Evolutionary conservation across 2,113 vertebrate genomes (phyloP).

Genomic region (Chinchilla lanigera): DNA sequence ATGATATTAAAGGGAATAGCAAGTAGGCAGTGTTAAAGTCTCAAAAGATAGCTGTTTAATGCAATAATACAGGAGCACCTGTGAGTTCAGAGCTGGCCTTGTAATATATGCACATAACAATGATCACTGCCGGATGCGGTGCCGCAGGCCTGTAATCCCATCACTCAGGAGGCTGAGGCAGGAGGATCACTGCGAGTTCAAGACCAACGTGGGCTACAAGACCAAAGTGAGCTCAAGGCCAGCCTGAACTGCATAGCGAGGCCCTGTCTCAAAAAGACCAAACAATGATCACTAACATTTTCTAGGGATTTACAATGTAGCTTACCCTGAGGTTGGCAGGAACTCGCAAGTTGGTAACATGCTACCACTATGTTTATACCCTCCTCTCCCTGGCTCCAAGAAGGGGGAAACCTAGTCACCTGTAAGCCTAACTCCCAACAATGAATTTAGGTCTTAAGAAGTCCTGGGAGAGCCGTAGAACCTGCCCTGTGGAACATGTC

Average conservation of each 20-base stretch:
- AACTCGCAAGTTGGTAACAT: neutral
- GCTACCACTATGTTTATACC: neutral
- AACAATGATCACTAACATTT: neutral
- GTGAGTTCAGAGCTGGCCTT: neutral
- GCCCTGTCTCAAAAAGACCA: too few species aligned
- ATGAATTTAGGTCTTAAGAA: neutral
- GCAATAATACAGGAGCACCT: neutral
- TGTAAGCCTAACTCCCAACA: neutral
- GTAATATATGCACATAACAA: neutral
- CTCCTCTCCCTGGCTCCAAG: neutral
- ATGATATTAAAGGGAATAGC: neutral
- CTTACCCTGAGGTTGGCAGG: neutral
- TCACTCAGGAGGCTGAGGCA: too few species aligned
- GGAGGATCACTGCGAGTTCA: too few species aligned
- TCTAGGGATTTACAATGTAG: neutral
- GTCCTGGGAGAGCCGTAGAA: neutral
- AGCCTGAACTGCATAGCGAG: too few species aligned
- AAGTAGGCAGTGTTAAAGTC: neutral
- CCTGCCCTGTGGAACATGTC: neutral
- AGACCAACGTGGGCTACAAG: too few species aligned
- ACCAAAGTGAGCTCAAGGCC: too few species aligned
- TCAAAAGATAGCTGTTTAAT: constrained; percentile 3
- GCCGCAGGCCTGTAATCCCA: too few species aligned
- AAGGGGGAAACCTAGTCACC: neutral
- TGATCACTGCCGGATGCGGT: neutral